Conservation (phyloP, 2,888 invertebrate species). For the Lepidocyrtoides sp. region DNA sequence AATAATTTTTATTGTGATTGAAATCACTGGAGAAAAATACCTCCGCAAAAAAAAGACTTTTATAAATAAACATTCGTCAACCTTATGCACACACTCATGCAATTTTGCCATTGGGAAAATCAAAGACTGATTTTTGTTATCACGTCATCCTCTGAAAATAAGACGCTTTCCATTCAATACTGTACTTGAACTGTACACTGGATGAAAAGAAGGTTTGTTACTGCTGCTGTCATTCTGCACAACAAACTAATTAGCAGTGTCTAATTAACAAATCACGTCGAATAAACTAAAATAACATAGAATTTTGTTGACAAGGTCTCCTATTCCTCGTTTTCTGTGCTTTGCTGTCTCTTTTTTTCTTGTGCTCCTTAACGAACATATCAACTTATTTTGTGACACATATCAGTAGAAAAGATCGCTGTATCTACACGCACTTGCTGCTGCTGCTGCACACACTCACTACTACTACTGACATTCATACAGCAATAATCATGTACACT, state of each 20-base stretch:
- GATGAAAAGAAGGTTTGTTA: background rate
- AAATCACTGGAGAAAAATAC: too few relatives aligned
- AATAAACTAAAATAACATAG: background rate
- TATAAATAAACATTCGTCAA: too few relatives aligned
- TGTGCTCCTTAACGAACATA: background rate
- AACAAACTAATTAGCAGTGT: constrained; percentile 13
- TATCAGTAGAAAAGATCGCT: constrained; percentile 21
- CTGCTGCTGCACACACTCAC: too few relatives aligned
- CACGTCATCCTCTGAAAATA: background rate
- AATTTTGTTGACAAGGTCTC: constrained; percentile 5
- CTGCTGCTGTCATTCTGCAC: background rate
- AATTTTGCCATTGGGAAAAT: constrained; percentile 23
- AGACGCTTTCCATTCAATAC: background rate
- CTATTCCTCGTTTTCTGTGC: background rate
- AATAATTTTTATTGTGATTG: background rate
- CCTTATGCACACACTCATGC: background rate
- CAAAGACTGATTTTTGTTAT: constrained; percentile 5
- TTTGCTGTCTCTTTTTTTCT: background rate
- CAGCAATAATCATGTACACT: too few relatives aligned
- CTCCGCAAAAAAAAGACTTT: too few relatives aligned
- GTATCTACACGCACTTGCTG: background rate
- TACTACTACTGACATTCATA: background rate
- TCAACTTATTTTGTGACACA: constrained; percentile 21
- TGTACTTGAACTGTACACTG: background rate
- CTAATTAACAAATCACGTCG: background rate